Evolutionary conservation across 2,888 invertebrate genomes (phyloP).

Genomic region (Desoria tigrina): DNA sequence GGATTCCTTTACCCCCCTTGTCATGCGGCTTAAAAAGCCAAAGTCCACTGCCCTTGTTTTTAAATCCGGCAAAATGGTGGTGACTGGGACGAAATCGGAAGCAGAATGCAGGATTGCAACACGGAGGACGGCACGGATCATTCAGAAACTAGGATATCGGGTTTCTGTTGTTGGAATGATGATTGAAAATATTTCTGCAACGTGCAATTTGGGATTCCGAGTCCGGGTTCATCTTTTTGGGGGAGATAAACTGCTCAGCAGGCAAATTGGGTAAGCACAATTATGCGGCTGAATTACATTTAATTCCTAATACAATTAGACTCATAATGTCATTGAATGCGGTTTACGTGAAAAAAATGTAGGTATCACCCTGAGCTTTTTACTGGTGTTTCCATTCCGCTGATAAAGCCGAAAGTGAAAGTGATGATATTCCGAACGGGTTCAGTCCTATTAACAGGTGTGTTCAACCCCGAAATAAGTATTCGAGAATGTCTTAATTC

Average conservation of each 20-base stretch:
- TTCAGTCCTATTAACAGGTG: conserved; percentile 63
- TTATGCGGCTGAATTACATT: too few species aligned
- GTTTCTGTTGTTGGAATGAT: conserved; percentile 60
- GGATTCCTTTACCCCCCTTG: conserved; percentile 65
- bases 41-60: conserved; percentile 64
- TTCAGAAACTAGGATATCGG: conserved; percentile 63
- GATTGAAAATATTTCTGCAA: conserved; percentile 67
- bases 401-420: conserved; percentile 65
- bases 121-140: conserved; percentile 63
- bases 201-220: conserved; percentile 65
- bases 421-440: conserved; percentile 65
- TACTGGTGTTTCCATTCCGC: conserved; percentile 65
- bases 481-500: too few species aligned
- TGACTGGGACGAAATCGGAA: conserved; percentile 65
- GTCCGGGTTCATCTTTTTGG: conserved; percentile 62
- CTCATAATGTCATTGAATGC: too few species aligned
- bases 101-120: conserved; percentile 62
- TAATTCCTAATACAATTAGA: too few species aligned
- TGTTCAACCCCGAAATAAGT: too few species aligned
- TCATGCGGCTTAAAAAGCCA: conserved; percentile 64
- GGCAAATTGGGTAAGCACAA: conserved; percentile 24
- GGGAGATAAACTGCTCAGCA: conserved; percentile 3
- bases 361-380: conserved; percentile 66
- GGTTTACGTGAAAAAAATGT: too few species aligned
- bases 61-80: conserved; percentile 65